phyloP scores from a whole-genome alignment of 2,113 vertebrate species.

The Pseudonaja textilis region DNA sequence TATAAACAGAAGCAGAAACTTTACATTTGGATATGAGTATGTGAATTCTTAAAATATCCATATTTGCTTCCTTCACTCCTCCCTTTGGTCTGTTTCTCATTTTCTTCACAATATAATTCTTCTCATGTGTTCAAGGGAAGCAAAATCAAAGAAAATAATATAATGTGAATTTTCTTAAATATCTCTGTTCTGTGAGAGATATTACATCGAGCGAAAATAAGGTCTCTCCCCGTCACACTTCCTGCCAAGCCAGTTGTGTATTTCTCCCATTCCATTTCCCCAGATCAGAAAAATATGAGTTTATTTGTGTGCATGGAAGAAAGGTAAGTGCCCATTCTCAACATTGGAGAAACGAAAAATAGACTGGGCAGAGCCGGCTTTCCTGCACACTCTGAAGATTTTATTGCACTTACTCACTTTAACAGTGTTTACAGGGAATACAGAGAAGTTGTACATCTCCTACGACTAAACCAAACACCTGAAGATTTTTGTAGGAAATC shows the following conservation, averaged over 20 bases:
- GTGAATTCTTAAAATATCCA: background rate
- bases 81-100: background rate
- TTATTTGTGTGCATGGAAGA: background rate
- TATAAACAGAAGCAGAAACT: background rate
- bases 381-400: background rate
- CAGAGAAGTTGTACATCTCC: background rate
- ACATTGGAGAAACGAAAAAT: background rate
- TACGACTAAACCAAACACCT: background rate
- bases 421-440: background rate
- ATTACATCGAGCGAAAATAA: background rate
- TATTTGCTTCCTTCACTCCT: background rate
- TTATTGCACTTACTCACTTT: background rate
- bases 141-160: background rate
- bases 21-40: background rate
- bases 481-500: background rate
- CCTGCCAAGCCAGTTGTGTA: background rate
- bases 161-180: background rate
- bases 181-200: background rate
- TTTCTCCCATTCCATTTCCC: background rate
- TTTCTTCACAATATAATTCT: background rate
- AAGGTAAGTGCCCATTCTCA: background rate
- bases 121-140: background rate
- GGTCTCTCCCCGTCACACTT: background rate
- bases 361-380: background rate
- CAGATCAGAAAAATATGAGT: background rate